Percentiles rank a stretch among this genome's conserved stretches.
These are phyloP conservation scores for Leptopilina myrica DNA, from an alignment of 2,888 invertebrate genomes.

Conservation along the genomic window DNA sequence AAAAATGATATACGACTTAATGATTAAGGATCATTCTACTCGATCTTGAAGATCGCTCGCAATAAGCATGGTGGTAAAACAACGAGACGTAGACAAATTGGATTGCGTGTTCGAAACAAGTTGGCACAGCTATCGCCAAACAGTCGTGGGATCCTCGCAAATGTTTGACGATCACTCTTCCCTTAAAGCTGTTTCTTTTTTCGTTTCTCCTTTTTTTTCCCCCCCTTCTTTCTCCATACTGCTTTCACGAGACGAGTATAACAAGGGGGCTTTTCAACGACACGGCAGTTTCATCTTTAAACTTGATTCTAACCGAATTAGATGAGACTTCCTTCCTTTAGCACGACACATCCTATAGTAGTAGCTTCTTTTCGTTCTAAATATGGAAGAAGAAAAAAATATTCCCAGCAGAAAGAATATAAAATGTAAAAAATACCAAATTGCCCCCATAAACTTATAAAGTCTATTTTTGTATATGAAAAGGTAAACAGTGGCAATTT, in stretches of 20 bases:
- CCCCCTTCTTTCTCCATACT: not conserved
- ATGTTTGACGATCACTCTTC: constrained; percentile 67
- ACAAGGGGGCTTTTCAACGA: constrained; percentile 45
- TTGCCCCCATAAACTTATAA: no score
- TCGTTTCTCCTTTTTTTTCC: constrained; percentile 32
- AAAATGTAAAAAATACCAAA: no score
- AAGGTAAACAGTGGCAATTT: not conserved
- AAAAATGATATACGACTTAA: not conserved
- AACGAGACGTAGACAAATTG: constrained; percentile 76
- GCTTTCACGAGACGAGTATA: constrained; percentile 40
- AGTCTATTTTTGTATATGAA: no score
- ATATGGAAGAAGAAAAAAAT: not conserved
- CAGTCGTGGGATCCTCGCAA: constrained; percentile 74
- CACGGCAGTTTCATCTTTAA: constrained; percentile 62
- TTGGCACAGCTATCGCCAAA: constrained; percentile 77
- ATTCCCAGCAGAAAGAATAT: not conserved
- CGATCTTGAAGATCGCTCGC: constrained; percentile 31
- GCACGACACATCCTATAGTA: not conserved
- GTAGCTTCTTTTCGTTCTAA: no score
- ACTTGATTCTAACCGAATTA: constrained; percentile 75
- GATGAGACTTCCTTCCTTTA: constrained; percentile 49
- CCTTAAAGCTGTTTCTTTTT: constrained; percentile 47
- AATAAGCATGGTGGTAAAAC: constrained; percentile 61
- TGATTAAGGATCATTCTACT: constrained; percentile 19
- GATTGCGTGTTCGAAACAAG: constrained; percentile 75